phyloP scores from a whole-genome alignment of 1,140 invertebrate genomes.

The Ceratina calcarata region DNA sequence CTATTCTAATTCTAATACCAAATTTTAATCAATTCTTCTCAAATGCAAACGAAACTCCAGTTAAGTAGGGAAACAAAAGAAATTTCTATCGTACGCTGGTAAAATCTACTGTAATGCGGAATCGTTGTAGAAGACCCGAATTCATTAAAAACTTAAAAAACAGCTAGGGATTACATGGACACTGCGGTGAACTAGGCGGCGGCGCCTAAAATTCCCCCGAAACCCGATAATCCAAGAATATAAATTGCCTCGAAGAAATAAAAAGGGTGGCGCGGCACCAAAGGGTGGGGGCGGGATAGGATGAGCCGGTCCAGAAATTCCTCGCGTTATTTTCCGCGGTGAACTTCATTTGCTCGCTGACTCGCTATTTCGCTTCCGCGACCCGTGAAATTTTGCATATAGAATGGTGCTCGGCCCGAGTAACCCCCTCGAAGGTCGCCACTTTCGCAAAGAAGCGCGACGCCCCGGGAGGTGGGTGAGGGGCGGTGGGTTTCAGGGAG shows the following conservation, averaged over 20 bases:
- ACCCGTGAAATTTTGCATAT: constrained; percentile 74
- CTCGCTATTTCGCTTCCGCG: constrained; percentile 66
- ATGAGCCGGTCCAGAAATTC: constrained; percentile 49
- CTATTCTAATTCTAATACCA: too few relatives aligned
- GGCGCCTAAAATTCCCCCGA: constrained; percentile 25
- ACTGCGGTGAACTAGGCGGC: neutral
- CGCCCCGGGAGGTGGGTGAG: neutral
- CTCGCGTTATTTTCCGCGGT: constrained; percentile 61
- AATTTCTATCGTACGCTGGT: too few relatives aligned
- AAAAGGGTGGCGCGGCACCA: constrained; percentile 21
- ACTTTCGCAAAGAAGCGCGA: constrained; percentile 22
- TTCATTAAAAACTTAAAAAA: constrained; percentile 22
- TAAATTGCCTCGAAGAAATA: constrained; percentile 49
- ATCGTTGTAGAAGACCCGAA: constrained; percentile 3
- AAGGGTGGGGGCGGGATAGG: neutral
- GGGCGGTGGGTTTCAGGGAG: neutral
- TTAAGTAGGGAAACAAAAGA: too few relatives aligned
- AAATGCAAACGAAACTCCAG: too few relatives aligned
- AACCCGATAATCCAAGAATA: constrained; percentile 49
- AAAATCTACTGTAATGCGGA: constrained; percentile 14
- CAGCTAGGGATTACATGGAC: constrained; percentile 10
- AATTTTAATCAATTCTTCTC: too few relatives aligned
- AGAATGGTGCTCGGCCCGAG: constrained; percentile 59
- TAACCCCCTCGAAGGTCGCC: constrained; percentile 8
- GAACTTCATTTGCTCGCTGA: constrained; percentile 58